A percentile compares a stretch with the other conserved stretches of the same genome.
phyloP scores from a whole-genome alignment of 2,113 vertebrate species.

The Octodon degus region DNA sequence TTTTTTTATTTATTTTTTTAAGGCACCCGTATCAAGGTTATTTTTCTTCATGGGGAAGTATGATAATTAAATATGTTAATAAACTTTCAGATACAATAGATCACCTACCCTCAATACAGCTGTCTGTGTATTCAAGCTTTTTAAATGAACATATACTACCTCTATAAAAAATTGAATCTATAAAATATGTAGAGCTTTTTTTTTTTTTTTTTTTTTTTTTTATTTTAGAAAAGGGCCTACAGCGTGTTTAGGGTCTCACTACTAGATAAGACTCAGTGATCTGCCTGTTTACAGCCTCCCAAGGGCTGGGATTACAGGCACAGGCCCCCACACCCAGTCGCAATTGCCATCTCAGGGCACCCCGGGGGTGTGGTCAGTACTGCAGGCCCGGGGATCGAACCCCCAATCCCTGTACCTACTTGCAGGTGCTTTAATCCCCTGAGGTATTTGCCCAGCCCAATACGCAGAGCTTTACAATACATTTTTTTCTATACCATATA shows the following conservation, averaged over 20 bases:
- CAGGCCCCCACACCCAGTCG: too few relatives aligned
- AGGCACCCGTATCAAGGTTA: not conserved
- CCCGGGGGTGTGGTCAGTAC: too few relatives aligned
- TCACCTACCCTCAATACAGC: not conserved
- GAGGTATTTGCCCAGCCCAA: too few relatives aligned
- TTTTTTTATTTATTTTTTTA: slow-evolving; percentile 11
- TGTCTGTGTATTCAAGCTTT: not conserved
- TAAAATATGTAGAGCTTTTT: not conserved
- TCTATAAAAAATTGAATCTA: not conserved
- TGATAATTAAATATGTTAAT: not conserved
- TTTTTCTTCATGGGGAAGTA: not conserved
- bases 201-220: not conserved
- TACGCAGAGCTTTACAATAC: not conserved
- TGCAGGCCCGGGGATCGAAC: too few relatives aligned
- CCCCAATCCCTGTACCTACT: too few relatives aligned
- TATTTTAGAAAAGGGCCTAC: too few relatives aligned
- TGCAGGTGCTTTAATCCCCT: too few relatives aligned
- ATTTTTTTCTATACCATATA: not conserved
- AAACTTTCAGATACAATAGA: not conserved
- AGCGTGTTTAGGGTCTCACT: too few relatives aligned
- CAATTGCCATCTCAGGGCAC: too few relatives aligned
- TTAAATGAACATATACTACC: not conserved
- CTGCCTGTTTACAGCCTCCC: too few relatives aligned
- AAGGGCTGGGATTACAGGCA: too few relatives aligned
- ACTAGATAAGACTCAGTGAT: too few relatives aligned